Evolutionary conservation across 2,113 vertebrate genomes (phyloP), one percentile per base, ranked within the genome.

Genomic region (Oncorhynchus keta): DNA sequence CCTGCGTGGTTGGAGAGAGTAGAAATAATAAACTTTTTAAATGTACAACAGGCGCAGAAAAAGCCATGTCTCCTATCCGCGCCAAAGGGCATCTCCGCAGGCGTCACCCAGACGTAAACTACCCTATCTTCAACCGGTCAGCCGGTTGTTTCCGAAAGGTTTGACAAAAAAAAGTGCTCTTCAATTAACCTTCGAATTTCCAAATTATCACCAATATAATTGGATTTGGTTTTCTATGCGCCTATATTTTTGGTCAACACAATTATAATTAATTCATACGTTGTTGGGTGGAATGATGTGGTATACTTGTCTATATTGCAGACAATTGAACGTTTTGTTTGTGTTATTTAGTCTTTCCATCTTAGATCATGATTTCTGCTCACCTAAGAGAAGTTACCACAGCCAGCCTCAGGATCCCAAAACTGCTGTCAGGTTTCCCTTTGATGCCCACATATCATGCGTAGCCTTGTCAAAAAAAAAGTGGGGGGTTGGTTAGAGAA

Each of bases 371-470:
- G 18, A 57, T 57, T 57, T 57, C 55, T 57, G 65, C 59, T 59
- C 79, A 73, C 79, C 78, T 77, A 70, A 79, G 86, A 85, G 86
- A 85, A 90, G 64, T 79, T 18, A 66, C 61, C 70, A 65, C 39
- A 90, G 91, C 16, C 5, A 18, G 51, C 84, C 83, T 70, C 49
- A 5, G 84, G 86, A 69, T 6, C 75, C 76, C 73, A 79, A 86
- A 85, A 86, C 90, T 84, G 90, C 90, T 77, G 79, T 89, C 76
- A 79, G 92, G 90, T 83, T 87, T 91, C 83, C 85, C 95, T 96
- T 96, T 96, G 95, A 96, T 95, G 95, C 87, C 86, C 90, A 91
- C 91, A 91, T 93, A 93, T 95, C 93, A 94, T 90, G 91, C 93
- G 90, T 88, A 90, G 87, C 90, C 87, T 72, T 84, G 89, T 93